phyloP scores from a whole-genome alignment of 2,113 vertebrate species.

The Crocuta crocuta region DNA sequence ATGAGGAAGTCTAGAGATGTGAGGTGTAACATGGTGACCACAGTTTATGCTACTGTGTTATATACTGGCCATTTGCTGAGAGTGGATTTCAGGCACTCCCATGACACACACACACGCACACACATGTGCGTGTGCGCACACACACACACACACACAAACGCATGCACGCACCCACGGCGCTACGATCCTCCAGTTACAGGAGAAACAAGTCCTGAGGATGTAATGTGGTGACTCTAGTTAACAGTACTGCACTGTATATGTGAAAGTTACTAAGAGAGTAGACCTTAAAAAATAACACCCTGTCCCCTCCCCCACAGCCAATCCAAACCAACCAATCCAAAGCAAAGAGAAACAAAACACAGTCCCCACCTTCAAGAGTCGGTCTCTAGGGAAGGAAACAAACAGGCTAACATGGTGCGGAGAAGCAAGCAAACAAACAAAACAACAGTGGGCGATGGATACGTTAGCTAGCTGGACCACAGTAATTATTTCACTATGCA shows the following conservation, averaged over 20 bases:
- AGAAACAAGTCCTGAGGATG: not conserved
- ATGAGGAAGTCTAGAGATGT: not conserved
- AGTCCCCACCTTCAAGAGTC: not conserved
- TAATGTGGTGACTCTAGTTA: not conserved
- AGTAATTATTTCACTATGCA: not conserved
- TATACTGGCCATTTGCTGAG: not conserved
- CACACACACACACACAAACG: not conserved
- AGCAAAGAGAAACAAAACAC: not conserved
- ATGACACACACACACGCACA: not conserved
- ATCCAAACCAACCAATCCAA: not conserved
- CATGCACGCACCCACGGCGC: not conserved
- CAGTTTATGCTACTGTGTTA: not conserved
- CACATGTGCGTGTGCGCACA: not conserved
- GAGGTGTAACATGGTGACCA: fast-evolving
- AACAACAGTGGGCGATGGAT: not conserved
- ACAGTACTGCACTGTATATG: not conserved
- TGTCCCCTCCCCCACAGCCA: not conserved
- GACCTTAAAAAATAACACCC: not conserved
- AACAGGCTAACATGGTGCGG: not conserved
- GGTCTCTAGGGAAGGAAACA: not conserved
- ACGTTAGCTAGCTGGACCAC: not conserved
- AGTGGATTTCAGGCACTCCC: not conserved
- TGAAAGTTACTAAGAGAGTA: not conserved
- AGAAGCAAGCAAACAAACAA: not conserved
- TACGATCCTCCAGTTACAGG: not conserved